These are phyloP conservation scores for Drosophila parvula DNA, from an alignment of 1,140 invertebrate genomes.

Conservation along the genomic window DNA sequence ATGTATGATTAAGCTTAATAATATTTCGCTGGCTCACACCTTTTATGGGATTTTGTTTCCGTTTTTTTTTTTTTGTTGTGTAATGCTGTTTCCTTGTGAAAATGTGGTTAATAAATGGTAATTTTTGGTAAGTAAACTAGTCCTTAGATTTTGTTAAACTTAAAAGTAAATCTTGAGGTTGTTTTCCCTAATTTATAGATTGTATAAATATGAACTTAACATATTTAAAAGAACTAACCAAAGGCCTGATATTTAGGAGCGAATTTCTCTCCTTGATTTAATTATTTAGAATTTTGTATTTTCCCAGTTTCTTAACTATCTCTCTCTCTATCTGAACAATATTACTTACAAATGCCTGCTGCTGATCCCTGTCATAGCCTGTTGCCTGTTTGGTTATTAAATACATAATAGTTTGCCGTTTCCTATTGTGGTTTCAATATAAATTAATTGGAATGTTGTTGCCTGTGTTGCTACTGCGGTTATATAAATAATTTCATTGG, in stretches of 20 bases:
- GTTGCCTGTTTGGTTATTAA: conserved; percentile 24
- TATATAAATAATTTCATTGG: conserved; percentile 31
- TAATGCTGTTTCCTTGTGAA: background rate
- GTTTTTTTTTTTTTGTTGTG: conserved; percentile 2
- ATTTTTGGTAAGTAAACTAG: background rate
- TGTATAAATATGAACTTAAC: too few relatives aligned
- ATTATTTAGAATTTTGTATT: too few relatives aligned
- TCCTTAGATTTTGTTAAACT: background rate
- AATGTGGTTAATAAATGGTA: background rate
- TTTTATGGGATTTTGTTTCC: conserved; percentile 14
- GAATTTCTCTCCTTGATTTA: too few relatives aligned
- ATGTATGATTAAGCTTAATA: conserved; percentile 71
- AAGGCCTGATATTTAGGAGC: too few relatives aligned
- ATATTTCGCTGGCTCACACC: conserved; percentile 6
- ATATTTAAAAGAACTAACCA: too few relatives aligned
- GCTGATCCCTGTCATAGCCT: background rate
- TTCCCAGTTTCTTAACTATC: background rate
- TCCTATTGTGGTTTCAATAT: conserved; percentile 24
- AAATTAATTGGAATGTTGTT: conserved; percentile 38
- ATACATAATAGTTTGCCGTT: conserved; percentile 12
- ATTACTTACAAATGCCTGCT: background rate
- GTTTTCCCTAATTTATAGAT: too few relatives aligned
- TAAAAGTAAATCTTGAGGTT: background rate
- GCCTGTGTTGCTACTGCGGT: conserved; percentile 9
- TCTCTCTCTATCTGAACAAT: background rate